A percentile compares a stretch with the other conserved stretches of the same genome.
phyloP scores from a whole-genome alignment of 2,797 vertebrate species.

The Novumbra hubbsi region DNA sequence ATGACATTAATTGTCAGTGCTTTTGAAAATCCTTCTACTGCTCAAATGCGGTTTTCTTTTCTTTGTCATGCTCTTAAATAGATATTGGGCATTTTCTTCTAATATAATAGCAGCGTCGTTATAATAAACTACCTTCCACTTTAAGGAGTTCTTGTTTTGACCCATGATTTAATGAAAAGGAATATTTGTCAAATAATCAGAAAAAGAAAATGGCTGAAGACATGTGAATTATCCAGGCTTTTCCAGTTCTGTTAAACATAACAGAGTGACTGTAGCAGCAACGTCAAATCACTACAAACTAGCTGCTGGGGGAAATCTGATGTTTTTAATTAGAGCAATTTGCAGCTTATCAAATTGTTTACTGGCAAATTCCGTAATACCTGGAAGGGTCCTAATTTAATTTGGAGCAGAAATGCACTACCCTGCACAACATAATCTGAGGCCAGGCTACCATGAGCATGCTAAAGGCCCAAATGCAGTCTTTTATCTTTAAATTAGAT shows the following conservation, averaged over 20 bases:
- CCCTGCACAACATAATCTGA: constrained; percentile 32
- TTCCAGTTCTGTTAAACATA: constrained; percentile 52
- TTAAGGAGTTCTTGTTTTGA: constrained; percentile 22
- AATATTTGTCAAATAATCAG: constrained; percentile 36
- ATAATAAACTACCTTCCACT: not conserved
- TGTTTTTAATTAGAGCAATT: constrained; percentile 58
- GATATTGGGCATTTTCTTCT: not conserved
- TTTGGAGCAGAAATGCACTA: constrained; percentile 30
- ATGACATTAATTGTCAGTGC: constrained; percentile 9
- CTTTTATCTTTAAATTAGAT: not conserved
- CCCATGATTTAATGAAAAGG: constrained; percentile 27
- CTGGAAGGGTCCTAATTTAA: constrained; percentile 52
- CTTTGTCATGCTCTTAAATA: not conserved
- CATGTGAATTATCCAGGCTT: constrained; percentile 40
- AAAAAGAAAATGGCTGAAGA: constrained; percentile 45
- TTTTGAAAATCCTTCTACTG: not conserved
- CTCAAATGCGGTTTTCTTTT: not conserved
- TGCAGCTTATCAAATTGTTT: constrained; percentile 53
- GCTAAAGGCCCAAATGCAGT: not conserved
- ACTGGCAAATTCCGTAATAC: constrained; percentile 50
- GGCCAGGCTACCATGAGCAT: constrained; percentile 35
- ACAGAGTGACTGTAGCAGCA: constrained; percentile 45
- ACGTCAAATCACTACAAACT: constrained; percentile 30
- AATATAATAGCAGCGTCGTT: not conserved
- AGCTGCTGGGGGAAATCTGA: constrained; percentile 43